phyloP scores from a whole-genome alignment of 1,140 invertebrate genomes.

The Lepidurus packardi region DNA sequence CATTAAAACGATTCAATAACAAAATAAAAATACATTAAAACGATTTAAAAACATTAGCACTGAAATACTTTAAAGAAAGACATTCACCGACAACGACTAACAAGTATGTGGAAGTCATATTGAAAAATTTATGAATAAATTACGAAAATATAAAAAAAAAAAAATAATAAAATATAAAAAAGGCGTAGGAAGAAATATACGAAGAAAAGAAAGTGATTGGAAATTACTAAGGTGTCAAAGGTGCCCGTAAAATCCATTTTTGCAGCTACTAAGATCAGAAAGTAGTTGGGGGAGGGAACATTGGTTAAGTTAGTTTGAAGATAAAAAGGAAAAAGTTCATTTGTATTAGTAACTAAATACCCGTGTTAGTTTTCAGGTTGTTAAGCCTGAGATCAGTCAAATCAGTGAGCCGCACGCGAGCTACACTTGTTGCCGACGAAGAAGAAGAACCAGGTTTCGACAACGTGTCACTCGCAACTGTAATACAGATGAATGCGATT shows the following conservation, averaged over 20 bases:
- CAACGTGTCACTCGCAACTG: slow-evolving; percentile 12
- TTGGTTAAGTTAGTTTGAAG: background rate
- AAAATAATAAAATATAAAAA: background rate
- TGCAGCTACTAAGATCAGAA: background rate
- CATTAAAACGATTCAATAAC: too few relatives aligned
- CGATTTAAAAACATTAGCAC: too few relatives aligned
- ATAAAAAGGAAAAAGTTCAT: background rate
- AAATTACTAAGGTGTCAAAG: slow-evolving; percentile 19
- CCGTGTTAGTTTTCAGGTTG: slow-evolving; percentile 13
- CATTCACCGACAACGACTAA: slow-evolving; percentile 1
- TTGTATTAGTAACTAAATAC: slow-evolving; percentile 5
- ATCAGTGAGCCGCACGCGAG: slow-evolving; percentile 30
- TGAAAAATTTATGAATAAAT: background rate
- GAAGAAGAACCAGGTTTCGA: slow-evolving; percentile 16
- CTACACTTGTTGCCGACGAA: slow-evolving; percentile 18
- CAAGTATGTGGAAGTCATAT: slow-evolving; percentile 31
- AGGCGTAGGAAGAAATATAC: slow-evolving; percentile 22
- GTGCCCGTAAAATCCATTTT: background rate
- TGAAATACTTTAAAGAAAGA: too few relatives aligned
- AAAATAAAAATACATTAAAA: too few relatives aligned
- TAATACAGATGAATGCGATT: slow-evolving; percentile 2
- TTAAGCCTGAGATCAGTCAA: slow-evolving; percentile 27
- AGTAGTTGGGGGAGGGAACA: background rate
- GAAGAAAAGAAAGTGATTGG: slow-evolving; percentile 26
- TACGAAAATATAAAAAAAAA: too few relatives aligned